phyloP scores from a whole-genome alignment of 2,113 vertebrate genomes.

The Propithecus coquereli region DNA sequence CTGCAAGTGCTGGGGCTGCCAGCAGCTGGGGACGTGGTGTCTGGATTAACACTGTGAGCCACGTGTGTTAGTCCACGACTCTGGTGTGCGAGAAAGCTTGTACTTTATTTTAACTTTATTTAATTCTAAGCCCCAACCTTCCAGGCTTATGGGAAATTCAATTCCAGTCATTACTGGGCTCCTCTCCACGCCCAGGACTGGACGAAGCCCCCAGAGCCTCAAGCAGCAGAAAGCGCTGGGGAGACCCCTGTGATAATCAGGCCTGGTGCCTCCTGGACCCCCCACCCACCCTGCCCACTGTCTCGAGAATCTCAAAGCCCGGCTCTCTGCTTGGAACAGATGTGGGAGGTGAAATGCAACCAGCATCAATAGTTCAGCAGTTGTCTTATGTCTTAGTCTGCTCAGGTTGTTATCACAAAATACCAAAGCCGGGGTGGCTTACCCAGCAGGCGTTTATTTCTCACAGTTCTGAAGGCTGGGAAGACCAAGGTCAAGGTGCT shows the following conservation, averaged over 20 bases:
- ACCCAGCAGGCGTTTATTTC: not conserved
- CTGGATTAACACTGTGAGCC: not conserved
- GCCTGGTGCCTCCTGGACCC: not conserved
- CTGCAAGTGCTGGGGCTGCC: not conserved
- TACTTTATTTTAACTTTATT: not conserved
- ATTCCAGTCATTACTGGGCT: not conserved
- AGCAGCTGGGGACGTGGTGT: not conserved
- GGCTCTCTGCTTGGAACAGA: not conserved
- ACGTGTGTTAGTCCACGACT: not conserved
- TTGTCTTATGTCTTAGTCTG: not conserved
- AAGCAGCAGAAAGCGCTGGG: not conserved
- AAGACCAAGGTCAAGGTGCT: not conserved
- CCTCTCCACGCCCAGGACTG: not conserved
- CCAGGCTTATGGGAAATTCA: not conserved
- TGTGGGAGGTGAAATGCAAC: not conserved
- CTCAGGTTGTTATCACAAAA: not conserved
- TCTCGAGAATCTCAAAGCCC: not conserved
- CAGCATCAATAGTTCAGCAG: not conserved
- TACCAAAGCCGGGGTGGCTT: not conserved
- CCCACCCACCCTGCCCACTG: not conserved
- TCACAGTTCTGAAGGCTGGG: not conserved
- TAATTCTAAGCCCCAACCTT: not conserved
- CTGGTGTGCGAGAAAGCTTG: not conserved
- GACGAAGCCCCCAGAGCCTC: not conserved
- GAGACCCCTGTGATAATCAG: not conserved